Percentiles rank a stretch among this genome's conserved stretches.
These are phyloP conservation scores for western clawed frog (Xenopus tropicalis) DNA, from an alignment of 2,113 vertebrate genomes.

Conservation along the genomic window UCB_Xtro_10.0 CM004447.2:53850001-53850500, in stretches of 20 bases:
- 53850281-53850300: not conserved
- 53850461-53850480: conserved; percentile 19
- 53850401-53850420: conserved; percentile 13
- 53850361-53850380: conserved; percentile 7
- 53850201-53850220: not conserved
- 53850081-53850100: no score
- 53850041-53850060: no score
- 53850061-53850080: no score
- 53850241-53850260: not conserved
- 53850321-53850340: not conserved
- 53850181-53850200: not conserved
- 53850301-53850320: not conserved
- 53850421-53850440: conserved; percentile 22
- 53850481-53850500: conserved; percentile 16
- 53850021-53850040: no score
- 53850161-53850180: not conserved
- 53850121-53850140: no score
- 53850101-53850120: not conserved
- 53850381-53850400: conserved; percentile 21
- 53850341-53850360: not conserved
- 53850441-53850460: conserved; percentile 13
- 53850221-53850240: not conserved
- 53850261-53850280: not conserved
- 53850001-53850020: no score
- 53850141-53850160: not conserved